Evolutionary conservation across 2,888 invertebrate species (phyloP), one percentile per base, ranked within the genome.

Genomic region (Pachliopta kotzebuea): DNA sequence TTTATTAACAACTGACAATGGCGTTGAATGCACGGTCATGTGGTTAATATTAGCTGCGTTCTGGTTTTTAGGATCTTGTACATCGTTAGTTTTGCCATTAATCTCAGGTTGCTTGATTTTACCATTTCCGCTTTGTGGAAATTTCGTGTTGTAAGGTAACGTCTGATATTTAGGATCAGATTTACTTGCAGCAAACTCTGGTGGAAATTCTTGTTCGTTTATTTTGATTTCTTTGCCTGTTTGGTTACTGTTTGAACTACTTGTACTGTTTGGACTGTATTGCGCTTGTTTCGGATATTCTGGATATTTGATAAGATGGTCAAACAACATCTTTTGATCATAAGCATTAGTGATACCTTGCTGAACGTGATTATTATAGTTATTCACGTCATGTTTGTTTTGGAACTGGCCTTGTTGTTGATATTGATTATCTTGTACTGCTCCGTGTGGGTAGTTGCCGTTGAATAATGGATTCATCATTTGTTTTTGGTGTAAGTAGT

Each of bases 121-220:
- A 50, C 85, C 86, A 64, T 86, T 88, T 62, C 81, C 80, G 71
- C 89, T 82, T 85, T 94, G 94, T 89, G 95, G 94, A 83, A 96
- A 96, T 86, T 97, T 98, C 49, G 96, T 96, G 81, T 95, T 98
- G 88, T 97, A 96, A 74, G 98, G 97, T 86, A 98, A 91, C 31
- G 97, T 97, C 92, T 98, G 97, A 91, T 96, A 98, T 88, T 97
- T 98, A 53, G 96, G 97, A 85, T 98, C 97, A 63, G 95, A 95
- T 83, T 97, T 97, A 77, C 95, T 96, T 29, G 96, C 94, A 67
- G 94, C 94, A 79, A 96, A 96, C 77, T 96, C 94, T 63, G 94
- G 93, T 23, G 93, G 85, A 71, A 91, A 92, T 75, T 94, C 94
- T 75, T 91, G 92, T 74, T 90, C 92, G 71, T 87, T 92, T 72